Conservation (phyloP, 2,888 invertebrate species). For the Dascillus cervinus region DNA sequence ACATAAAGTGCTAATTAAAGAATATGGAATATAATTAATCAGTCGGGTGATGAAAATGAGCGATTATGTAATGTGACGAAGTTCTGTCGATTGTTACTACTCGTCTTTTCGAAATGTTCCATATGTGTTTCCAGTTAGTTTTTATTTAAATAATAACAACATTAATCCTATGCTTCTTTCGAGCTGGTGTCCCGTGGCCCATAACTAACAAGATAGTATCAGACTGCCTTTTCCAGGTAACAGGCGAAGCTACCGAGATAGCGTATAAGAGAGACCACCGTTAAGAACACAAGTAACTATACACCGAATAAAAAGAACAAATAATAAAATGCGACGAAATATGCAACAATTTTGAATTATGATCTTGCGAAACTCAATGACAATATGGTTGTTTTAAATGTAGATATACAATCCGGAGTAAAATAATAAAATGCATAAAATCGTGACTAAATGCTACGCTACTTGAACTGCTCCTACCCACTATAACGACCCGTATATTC, state of each 20-base stretch:
- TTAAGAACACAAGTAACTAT: slow-evolving; percentile 21
- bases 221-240: slow-evolving; percentile 25
- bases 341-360: slow-evolving; percentile 25
- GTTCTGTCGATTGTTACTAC: too few relatives aligned
- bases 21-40: too few relatives aligned
- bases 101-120: too few relatives aligned
- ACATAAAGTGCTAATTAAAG: too few relatives aligned
- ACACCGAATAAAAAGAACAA: slow-evolving; percentile 17
- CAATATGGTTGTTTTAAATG: slow-evolving; percentile 20
- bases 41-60: too few relatives aligned
- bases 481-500: too few relatives aligned
- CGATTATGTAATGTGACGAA: too few relatives aligned
- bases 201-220: slow-evolving; percentile 41
- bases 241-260: slow-evolving; percentile 24
- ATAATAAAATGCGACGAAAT: slow-evolving; percentile 15
- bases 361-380: slow-evolving; percentile 15
- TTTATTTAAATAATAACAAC: slow-evolving; percentile 37
- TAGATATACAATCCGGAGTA: slow-evolving; percentile 14
- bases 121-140: slow-evolving; percentile 1
- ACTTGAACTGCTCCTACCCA: too few relatives aligned
- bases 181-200: slow-evolving; percentile 37
- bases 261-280: slow-evolving; percentile 24
- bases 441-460: slow-evolving; percentile 20
- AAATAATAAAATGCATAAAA: slow-evolving; percentile 17
- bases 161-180: slow-evolving; percentile 37